phyloP scores from a whole-genome alignment of 2,113 vertebrate species.

The Microtus richardsoni region DNA sequence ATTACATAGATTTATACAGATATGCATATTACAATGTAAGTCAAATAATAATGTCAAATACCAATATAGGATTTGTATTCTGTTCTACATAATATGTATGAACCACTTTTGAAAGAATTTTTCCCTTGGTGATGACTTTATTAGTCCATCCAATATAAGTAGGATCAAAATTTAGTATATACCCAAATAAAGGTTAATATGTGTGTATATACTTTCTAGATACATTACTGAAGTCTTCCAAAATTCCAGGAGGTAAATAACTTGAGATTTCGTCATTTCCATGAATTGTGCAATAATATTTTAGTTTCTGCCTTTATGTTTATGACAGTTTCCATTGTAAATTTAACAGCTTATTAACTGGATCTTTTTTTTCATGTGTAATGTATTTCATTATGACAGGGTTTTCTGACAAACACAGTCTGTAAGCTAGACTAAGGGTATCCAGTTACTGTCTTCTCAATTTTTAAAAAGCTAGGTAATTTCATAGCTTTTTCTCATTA shows the following conservation, averaged over 20 bases:
- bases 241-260: slow-evolving; percentile 89
- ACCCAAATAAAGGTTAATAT: not conserved
- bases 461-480: too few relatives aligned
- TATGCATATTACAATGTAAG: not conserved
- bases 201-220: not conserved
- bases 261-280: slow-evolving; percentile 85
- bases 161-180: not conserved
- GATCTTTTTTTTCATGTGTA: slow-evolving; percentile 54
- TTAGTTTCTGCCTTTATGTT: slow-evolving; percentile 83
- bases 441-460: too few relatives aligned
- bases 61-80: not conserved
- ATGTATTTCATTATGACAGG: too few relatives aligned
- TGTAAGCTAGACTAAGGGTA: too few relatives aligned
- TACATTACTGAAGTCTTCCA: slow-evolving; percentile 83
- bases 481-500: too few relatives aligned
- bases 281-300: slow-evolving; percentile 88
- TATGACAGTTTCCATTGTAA: slow-evolving; percentile 78
- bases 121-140: not conserved
- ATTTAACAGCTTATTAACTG: slow-evolving; percentile 76
- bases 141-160: not conserved
- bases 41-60: not conserved
- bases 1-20: not conserved
- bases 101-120: not conserved
- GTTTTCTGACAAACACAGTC: too few relatives aligned
- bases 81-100: not conserved